Evolutionary conservation across 2,797 vertebrate species (phyloP).

Genomic region (Emys orbicularis): DNA sequence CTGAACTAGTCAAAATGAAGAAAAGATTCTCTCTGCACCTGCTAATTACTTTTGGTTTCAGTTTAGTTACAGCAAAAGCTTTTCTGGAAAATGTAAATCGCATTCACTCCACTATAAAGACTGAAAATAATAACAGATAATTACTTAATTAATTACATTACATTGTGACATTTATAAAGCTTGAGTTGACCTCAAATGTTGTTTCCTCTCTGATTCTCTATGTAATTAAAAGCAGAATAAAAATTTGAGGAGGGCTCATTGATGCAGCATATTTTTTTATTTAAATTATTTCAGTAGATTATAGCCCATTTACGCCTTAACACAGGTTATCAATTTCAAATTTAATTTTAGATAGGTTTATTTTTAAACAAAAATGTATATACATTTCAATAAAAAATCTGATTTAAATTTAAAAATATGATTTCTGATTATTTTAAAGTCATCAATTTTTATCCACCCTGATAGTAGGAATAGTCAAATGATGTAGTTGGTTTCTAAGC

Average conservation of each 20-base stretch:
- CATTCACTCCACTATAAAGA: background rate
- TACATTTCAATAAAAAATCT: background rate
- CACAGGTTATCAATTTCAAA: background rate
- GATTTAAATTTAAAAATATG: no score
- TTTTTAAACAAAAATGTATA: background rate
- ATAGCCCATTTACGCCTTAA: background rate
- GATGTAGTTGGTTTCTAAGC: background rate
- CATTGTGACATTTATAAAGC: background rate
- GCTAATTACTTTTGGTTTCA: background rate
- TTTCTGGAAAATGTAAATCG: background rate
- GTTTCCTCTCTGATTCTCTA: background rate
- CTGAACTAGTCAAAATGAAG: background rate
- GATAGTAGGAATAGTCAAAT: background rate
- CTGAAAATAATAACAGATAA: background rate
- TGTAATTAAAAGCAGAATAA: background rate
- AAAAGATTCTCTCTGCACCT: background rate
- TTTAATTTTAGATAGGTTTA: background rate
- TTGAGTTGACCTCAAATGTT: background rate
- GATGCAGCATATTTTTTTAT: background rate
- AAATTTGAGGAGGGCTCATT: background rate
- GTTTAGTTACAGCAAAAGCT: background rate
- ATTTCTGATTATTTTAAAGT: background rate
- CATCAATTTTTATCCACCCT: background rate
- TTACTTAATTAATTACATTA: background rate
- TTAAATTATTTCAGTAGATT: background rate